Conservation (phyloP, 2,797 vertebrate species). For the Notoglanidium macrostoma region DNA sequence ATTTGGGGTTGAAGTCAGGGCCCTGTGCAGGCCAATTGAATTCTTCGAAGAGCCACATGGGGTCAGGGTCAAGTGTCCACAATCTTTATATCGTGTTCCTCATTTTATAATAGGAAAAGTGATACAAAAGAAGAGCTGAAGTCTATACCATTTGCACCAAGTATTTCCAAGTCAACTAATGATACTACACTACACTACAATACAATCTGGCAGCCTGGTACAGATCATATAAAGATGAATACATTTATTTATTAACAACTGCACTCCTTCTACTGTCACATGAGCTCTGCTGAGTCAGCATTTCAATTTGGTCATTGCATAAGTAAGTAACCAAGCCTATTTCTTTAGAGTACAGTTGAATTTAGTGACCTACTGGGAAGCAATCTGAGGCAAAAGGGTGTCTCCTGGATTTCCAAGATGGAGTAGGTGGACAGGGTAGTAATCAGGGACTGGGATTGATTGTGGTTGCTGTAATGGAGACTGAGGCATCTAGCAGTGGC, state of each 20-base stretch:
- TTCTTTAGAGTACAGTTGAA: slow-evolving; percentile 44
- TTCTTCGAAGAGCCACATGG: background rate
- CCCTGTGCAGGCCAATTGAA: background rate
- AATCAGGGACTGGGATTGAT: slow-evolving; percentile 47
- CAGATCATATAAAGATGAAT: background rate
- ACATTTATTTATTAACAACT: background rate
- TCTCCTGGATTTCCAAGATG: slow-evolving; percentile 30
- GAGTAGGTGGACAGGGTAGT: slow-evolving; percentile 33
- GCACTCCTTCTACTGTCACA: background rate
- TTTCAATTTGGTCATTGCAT: slow-evolving; percentile 3
- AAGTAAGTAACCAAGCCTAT: slow-evolving; percentile 36
- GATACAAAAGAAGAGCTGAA: background rate
- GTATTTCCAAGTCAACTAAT: background rate
- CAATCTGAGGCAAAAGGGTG: slow-evolving; percentile 31
- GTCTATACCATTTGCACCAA: background rate
- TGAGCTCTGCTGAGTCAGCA: slow-evolving; percentile 22
- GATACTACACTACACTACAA: no score
- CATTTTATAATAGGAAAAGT: background rate
- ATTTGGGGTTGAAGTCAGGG: background rate
- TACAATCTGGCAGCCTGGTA: background rate
- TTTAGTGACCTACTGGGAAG: slow-evolving; percentile 45
- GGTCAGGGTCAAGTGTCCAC: background rate
- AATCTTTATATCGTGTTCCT: background rate
- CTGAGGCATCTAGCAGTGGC: slow-evolving; percentile 38
- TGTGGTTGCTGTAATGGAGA: slow-evolving; percentile 46